These are phyloP conservation scores for Poicephalus gulielmi DNA, from an alignment of 2,113 vertebrate species.

Conservation along the genomic window DNA sequence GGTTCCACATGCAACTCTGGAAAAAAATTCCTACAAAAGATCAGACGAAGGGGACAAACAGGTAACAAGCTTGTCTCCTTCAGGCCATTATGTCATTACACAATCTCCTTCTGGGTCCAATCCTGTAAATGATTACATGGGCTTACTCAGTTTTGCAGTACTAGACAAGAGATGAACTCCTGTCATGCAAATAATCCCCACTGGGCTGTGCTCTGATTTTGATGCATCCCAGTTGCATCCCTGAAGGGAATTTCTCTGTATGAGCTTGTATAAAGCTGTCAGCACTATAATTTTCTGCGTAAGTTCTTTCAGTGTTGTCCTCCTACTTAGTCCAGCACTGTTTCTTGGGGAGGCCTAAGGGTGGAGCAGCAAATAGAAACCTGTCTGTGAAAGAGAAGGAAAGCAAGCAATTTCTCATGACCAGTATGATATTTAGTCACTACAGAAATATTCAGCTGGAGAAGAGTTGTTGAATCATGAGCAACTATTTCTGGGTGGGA, in stretches of 20 bases:
- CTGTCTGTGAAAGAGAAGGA: not conserved
- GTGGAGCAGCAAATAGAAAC: not conserved
- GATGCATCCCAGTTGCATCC: not conserved
- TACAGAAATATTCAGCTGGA: not conserved
- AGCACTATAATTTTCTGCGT: not conserved
- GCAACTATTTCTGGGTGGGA: not conserved
- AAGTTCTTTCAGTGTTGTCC: not conserved
- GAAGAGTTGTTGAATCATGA: not conserved
- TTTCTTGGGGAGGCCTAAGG: not conserved
- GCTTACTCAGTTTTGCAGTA: not conserved
- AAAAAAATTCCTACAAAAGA: slow-evolving; percentile 81
- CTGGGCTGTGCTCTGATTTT: not conserved
- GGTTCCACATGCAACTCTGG: slow-evolving; percentile 71
- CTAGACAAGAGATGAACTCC: not conserved
- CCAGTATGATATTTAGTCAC: not conserved
- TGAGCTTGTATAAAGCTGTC: not conserved
- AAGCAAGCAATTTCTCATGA: not conserved
- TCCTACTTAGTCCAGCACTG: not conserved
- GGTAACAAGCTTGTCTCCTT: slow-evolving; percentile 68
- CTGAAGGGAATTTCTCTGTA: not conserved
- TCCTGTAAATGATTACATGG: not conserved
- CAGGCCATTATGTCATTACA: not conserved
- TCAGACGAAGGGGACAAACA: slow-evolving; percentile 80
- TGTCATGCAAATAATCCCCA: not conserved
- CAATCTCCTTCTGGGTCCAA: not conserved